Percentiles rank a stretch among this genome's conserved stretches.
phyloP scores from a whole-genome alignment of 2,113 vertebrate genomes.

The Melanerpes aurifrons region DNA sequence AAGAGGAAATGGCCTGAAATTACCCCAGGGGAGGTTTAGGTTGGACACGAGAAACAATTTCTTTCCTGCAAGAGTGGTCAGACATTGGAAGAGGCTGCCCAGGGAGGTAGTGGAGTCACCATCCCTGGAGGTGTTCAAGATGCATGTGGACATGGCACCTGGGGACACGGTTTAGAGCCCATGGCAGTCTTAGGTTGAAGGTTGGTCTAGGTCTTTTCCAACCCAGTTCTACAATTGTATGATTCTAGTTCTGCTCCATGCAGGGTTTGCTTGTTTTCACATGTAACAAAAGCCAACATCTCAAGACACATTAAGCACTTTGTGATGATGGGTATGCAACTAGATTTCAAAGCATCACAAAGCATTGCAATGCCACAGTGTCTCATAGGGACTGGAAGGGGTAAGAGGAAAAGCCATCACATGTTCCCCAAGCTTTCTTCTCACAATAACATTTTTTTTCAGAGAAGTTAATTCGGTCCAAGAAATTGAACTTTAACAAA shows the following conservation, averaged over 20 bases:
- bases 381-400: background rate
- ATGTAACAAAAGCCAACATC: background rate
- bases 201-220: too few relatives aligned
- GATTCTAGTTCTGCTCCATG: background rate
- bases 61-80: too few relatives aligned
- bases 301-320: accelerated
- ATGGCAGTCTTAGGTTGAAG: too few relatives aligned
- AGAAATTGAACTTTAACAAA: background rate
- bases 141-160: too few relatives aligned
- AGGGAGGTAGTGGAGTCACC: too few relatives aligned
- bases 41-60: too few relatives aligned
- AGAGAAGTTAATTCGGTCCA: background rate
- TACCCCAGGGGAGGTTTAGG: too few relatives aligned
- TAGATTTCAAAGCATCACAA: background rate
- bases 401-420: background rate
- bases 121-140: too few relatives aligned
- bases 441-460: background rate
- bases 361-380: background rate
- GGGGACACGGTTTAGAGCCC: too few relatives aligned
- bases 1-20: too few relatives aligned
- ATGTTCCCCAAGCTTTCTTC: background rate
- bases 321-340: background rate
- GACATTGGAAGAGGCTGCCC: too few relatives aligned
- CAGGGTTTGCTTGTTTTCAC: background rate
- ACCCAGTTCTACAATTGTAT: too few relatives aligned